These are phyloP conservation scores for Oryzias dopingdopingensis DNA, from an alignment of 2,797 vertebrate species.

Conservation along the genomic window DNA sequence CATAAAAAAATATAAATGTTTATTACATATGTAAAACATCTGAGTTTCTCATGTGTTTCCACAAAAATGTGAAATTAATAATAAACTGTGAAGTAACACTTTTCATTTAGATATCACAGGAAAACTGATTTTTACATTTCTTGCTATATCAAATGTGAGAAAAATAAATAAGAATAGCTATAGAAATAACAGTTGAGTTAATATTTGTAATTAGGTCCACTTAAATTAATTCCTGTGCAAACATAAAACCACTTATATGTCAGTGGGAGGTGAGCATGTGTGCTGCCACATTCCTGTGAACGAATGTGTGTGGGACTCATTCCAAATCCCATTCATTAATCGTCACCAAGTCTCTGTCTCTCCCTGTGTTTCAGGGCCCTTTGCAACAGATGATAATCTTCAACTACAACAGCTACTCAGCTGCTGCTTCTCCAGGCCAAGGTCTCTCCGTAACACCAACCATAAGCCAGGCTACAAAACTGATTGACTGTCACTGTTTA, in stretches of 20 bases:
- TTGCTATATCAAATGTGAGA: too few species aligned
- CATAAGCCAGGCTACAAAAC: slow-evolving; percentile 55
- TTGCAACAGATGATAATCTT: slow-evolving; percentile 39
- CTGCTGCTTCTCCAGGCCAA: slow-evolving; percentile 62
- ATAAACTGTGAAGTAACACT: too few species aligned
- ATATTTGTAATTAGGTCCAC: slow-evolving; percentile 18
- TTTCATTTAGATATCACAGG: too few species aligned
- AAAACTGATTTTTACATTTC: too few species aligned
- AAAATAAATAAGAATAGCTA: too few species aligned
- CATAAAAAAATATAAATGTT: too few species aligned
- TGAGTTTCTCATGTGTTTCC: too few species aligned
- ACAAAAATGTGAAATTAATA: too few species aligned
- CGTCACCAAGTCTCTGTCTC: slow-evolving; percentile 59
- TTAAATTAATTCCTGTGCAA: slow-evolving; percentile 31
- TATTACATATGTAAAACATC: too few species aligned
- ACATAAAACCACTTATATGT: slow-evolving; percentile 29
- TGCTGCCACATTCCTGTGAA: slow-evolving; percentile 71
- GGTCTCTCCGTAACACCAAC: slow-evolving; percentile 41
- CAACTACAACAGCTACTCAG: slow-evolving; percentile 63
- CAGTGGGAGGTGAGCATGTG: slow-evolving; percentile 53
- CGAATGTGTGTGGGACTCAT: slow-evolving; percentile 44
- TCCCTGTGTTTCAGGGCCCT: slow-evolving; percentile 48
- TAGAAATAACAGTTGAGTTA: slow-evolving; percentile 21
- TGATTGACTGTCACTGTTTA: slow-evolving; percentile 67
- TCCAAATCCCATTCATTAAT: slow-evolving; percentile 67